These are phyloP conservation scores for Apamea sordens DNA, from an alignment of 2,888 invertebrate genomes.

Conservation along the genomic window DNA sequence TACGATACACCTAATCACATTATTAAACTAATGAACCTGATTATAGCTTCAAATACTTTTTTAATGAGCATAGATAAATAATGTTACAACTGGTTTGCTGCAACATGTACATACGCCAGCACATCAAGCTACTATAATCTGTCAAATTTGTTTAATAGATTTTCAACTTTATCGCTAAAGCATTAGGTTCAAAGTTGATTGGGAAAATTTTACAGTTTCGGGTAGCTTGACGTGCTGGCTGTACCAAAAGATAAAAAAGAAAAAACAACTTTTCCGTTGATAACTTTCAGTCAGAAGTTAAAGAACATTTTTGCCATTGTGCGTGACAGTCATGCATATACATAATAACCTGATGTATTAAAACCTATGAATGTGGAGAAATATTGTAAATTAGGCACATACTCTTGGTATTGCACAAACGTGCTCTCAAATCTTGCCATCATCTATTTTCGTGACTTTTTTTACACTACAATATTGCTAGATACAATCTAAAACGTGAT, in stretches of 20 bases:
- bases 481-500: slow-evolving; percentile 30
- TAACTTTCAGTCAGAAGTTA: not conserved
- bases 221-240: too few relatives aligned
- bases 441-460: slow-evolving; percentile 38
- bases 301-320: not conserved
- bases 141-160: too few relatives aligned
- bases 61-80: not conserved
- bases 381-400: slow-evolving; percentile 11
- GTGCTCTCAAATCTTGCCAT: slow-evolving; percentile 45
- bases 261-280: slow-evolving; percentile 1
- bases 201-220: not conserved
- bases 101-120: too few relatives aligned
- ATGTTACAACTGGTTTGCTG: not conserved
- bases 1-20: slow-evolving; percentile 3
- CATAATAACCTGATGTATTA: not conserved
- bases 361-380: not conserved
- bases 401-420: slow-evolving; percentile 24
- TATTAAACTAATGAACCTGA: slow-evolving; percentile 1
- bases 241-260: too few relatives aligned
- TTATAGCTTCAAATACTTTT: not conserved
- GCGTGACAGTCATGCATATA: not conserved
- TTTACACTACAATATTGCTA: not conserved
- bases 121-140: too few relatives aligned
- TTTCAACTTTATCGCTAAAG: too few relatives aligned
- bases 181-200: too few relatives aligned